A percentile compares a stretch with the other conserved stretches of the same genome.
phyloP scores from a whole-genome alignment of 2,888 invertebrate genomes.

The Merodon equestris region DNA sequence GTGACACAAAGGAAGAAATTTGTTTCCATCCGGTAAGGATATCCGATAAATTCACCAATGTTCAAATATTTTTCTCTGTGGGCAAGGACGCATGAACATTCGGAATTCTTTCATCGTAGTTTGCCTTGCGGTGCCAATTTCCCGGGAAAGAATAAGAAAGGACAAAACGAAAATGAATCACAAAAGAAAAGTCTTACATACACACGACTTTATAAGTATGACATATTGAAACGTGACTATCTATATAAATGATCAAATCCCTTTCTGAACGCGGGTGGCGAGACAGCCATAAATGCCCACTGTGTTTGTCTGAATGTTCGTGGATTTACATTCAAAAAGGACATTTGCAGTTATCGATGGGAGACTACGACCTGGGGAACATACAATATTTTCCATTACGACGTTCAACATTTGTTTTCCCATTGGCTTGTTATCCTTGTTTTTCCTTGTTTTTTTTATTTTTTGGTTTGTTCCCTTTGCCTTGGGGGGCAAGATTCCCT shows the following conservation, averaged over 20 bases:
- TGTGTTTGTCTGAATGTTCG: neutral
- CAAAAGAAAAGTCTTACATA: neutral
- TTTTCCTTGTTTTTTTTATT: conserved; percentile 30
- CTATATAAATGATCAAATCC: conserved; percentile 42
- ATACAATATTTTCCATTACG: conserved; percentile 55
- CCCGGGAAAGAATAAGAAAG: neutral
- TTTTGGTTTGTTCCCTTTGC: too few species aligned
- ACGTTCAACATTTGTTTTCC: conserved; percentile 55
- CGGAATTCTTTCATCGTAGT: neutral
- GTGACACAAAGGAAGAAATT: conserved; percentile 6
- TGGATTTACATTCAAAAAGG: conserved; percentile 43
- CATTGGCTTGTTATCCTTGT: conserved; percentile 58
- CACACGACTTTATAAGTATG: conserved; percentile 8
- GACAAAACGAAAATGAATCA: neutral
- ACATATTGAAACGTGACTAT: conserved; percentile 44
- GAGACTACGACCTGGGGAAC: conserved; percentile 27
- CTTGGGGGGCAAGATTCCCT: conserved; percentile 16
- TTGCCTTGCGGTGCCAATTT: conserved; percentile 21
- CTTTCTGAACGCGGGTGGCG: conserved; percentile 20
- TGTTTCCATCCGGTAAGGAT: conserved; percentile 10
- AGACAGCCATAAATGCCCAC: conserved; percentile 34
- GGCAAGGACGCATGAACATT: neutral
- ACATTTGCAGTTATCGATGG: conserved; percentile 39
- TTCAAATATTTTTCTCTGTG: neutral
- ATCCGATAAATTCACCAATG: conserved; percentile 11